Base-by-base conservation (phyloP, 2,113 vertebrate species). In the Oostethus manadensis region DNA sequence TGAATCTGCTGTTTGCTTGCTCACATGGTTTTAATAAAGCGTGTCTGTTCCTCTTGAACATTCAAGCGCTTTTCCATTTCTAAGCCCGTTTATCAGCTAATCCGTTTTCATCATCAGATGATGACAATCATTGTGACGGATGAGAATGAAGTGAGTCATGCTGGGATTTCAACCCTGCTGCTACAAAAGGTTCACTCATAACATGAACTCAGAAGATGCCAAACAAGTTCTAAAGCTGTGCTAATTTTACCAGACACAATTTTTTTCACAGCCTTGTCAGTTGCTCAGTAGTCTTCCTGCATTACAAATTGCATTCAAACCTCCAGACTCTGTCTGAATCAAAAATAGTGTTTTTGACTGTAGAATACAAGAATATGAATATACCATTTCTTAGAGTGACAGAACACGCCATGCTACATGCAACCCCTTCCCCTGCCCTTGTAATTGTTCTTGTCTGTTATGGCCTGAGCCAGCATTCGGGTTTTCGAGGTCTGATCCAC, bases 51-150 rank as follows among this genome's bases (percentile, higher is more conserved):
- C 20, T 54, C 51, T 54, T 53, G 26, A 35, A 53, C 51, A 35
- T 53, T 35, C 26, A 53, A 33, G 29, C 29, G 6, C 33, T 55
- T n/a, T 21, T 55, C 35, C 35, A 40, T 21, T n/a, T 40, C 53
- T 35, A 20, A 40, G 11, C 18, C 53, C 53, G 20, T 40, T 55
- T 20, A 21, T 42, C 53, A 55, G 21, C 53, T 9, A 40, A 54
- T 54, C 51, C n/a, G 51, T 54, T 35, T 54, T 15, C 35, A 55
- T 55, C 53, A 35, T 10, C 13, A 1, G 35, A 40, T 55, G 53
- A 55, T 38, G 53, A 55, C 53, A 21, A 55, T 55, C 33, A 40
- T 55, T 40, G 53, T 40, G 53, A 21, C 18, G 18, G 53, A 55
- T 15, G 53, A 55, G 35, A 40, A 55, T 40, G n/a, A 55, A 40